Base-by-base conservation (phyloP, 2,113 vertebrate genomes). In the Murina feae region DNA sequence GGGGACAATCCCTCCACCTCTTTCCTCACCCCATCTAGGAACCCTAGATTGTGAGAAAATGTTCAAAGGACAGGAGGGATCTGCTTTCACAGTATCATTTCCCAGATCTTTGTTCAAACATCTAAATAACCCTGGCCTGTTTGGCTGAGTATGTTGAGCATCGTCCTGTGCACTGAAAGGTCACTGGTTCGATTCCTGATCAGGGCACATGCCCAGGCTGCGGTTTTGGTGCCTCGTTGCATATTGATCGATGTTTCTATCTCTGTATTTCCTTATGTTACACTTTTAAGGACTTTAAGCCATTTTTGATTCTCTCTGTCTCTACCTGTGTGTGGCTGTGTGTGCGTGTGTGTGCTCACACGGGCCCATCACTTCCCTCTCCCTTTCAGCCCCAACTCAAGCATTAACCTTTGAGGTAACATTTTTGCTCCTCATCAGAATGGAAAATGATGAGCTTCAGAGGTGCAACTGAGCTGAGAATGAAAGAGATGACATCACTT, bases 241-340 rank as follows among this genome's bases (percentile, higher is more conserved):
- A 60, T 60, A 60, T 9, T 28, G 23, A 60, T 11, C 9, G 25
- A 60, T 28, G 58, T 60, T 60, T 60, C 58, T 28, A 60, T 60
- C 58, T 28, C 28, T 30, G 60, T 63, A 30, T 32, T 63, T 28
- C 13, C 30, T 60, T 63, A 63, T 97, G 98, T 98, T 98, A 97
- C 96, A 97, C 97, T 98, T 98, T 98, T 96, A 98, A 98, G 98
- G 98, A 97, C 97, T 98, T 98, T 97, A 95, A 98, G 97, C 98
- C 98, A 98, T 98, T 98, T 97, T 97, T 97, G 97, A 96, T 93
- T 98, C 95, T 96, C 68, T 82, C 88, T 95, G 78, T 66, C 72
- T 80, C 74, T 71, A 11, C 44, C 51, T 39, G 32, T 53, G 44
- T 28, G 14, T 9, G 16, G 0, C 14, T 3, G 1, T 47, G 9